Conservation (phyloP, 2,888 invertebrate species). For the Actias luna region DNA sequence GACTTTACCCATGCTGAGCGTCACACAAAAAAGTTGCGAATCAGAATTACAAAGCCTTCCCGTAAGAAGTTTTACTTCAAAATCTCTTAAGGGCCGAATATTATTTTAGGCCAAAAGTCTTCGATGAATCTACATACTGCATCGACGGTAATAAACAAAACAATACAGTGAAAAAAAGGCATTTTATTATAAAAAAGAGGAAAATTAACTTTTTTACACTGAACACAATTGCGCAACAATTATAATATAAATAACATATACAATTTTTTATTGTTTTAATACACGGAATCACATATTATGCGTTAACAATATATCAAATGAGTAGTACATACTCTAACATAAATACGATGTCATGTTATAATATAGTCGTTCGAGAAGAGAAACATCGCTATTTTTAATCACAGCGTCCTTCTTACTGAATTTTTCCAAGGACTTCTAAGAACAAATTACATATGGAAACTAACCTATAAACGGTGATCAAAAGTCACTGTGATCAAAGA, state of each 20-base stretch:
- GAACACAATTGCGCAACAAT: conserved; percentile 74
- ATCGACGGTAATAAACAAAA: conserved; percentile 27
- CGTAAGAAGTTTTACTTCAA: no score
- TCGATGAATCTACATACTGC: no score
- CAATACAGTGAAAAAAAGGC: conserved; percentile 52
- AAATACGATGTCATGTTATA: conserved; percentile 16
- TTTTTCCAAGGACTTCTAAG: no score
- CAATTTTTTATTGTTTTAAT: conserved; percentile 32
- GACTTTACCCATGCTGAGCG: no score
- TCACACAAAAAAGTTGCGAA: no score
- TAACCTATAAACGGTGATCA: not conserved
- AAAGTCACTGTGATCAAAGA: not conserved
- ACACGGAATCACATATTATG: conserved; percentile 63
- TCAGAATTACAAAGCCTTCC: no score
- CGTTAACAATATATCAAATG: conserved; percentile 53
- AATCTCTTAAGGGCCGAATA: no score
- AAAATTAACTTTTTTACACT: conserved; percentile 63
- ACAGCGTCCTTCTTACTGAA: not conserved
- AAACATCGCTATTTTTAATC: not conserved
- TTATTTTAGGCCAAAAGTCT: no score
- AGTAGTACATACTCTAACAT: conserved; percentile 14
- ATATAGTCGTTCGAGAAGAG: not conserved
- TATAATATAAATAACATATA: conserved; percentile 54
- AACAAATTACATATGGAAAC: no score
- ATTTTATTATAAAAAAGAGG: conserved; percentile 62